Evolutionary conservation across 2,888 invertebrate species (phyloP).

Genomic region (Amphipoea oculea): DNA sequence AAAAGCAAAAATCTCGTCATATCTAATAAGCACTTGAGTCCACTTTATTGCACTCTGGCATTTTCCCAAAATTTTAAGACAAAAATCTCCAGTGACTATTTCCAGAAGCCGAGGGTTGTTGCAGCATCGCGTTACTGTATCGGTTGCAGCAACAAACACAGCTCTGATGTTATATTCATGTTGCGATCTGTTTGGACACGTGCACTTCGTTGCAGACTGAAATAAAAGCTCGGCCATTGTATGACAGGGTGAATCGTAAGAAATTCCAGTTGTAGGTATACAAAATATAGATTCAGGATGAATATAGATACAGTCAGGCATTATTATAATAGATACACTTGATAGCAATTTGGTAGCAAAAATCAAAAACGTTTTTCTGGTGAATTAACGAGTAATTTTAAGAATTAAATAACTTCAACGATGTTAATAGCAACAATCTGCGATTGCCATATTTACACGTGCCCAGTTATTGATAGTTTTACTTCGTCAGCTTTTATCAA

Average conservation of each 20-base stretch:
- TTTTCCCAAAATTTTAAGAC: conserved; percentile 36
- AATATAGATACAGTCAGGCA: not conserved
- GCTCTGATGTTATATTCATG: conserved; percentile 57
- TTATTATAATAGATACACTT: not conserved
- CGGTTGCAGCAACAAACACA: conserved; percentile 38
- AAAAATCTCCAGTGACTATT: conserved; percentile 46
- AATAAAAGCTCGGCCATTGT: conserved; percentile 12
- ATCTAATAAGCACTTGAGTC: conserved; percentile 26
- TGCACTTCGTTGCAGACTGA: conserved; percentile 23
- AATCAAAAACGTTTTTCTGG: not conserved
- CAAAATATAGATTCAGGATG: not conserved
- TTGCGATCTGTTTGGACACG: conserved; percentile 32
- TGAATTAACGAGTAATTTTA: not conserved
- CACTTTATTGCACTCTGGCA: conserved; percentile 30
- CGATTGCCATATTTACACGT: not conserved
- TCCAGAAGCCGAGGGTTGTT: conserved; percentile 12
- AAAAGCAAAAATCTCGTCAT: not conserved
- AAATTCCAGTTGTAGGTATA: not conserved
- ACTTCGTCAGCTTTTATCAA: not conserved
- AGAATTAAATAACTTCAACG: not conserved
- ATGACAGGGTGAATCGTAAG: not conserved
- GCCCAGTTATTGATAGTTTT: not conserved
- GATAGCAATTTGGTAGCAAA: not conserved
- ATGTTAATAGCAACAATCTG: not conserved
- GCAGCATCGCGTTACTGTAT: conserved; percentile 31